phyloP scores from a whole-genome alignment of 1,140 invertebrate genomes.

The Augochlora pura region DNA sequence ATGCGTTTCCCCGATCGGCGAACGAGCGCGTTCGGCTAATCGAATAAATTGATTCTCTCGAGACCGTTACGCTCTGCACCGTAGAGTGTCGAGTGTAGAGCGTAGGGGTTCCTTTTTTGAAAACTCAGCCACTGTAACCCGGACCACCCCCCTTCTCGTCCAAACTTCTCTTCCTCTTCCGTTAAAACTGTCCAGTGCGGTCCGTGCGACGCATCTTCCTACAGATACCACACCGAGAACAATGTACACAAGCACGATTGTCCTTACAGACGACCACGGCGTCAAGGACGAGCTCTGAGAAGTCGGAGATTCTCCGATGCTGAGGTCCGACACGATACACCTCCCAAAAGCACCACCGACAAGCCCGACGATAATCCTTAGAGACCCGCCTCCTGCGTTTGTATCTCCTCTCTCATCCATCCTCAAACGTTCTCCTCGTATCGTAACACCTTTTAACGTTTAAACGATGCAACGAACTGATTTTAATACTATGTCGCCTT shows the following conservation, averaged over 20 bases:
- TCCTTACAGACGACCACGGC: constrained; percentile 67
- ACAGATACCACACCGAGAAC: no score
- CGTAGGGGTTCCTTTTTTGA: no score
- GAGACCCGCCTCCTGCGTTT: constrained; percentile 35
- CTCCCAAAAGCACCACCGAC: constrained; percentile 43
- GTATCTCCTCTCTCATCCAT: constrained; percentile 47
- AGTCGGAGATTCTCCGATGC: constrained; percentile 67
- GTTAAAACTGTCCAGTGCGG: no score
- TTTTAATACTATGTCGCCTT: neutral
- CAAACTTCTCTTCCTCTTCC: no score
- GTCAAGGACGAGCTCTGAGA: constrained; percentile 71
- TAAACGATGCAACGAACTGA: neutral
- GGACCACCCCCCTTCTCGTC: no score
- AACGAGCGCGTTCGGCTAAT: no score
- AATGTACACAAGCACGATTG: constrained; percentile 16
- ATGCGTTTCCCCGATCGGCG: no score
- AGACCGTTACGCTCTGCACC: no score
- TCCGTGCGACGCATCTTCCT: no score
- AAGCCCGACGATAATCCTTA: constrained; percentile 36
- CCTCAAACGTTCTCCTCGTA: neutral
- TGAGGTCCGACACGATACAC: constrained; percentile 45
- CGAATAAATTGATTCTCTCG: no score
- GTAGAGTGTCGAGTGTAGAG: no score
- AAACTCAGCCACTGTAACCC: no score
- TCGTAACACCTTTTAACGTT: neutral